These are phyloP conservation scores for Plectropomus leopardus DNA, from an alignment of 2,113 vertebrate species.

Conservation along the genomic window DNA sequence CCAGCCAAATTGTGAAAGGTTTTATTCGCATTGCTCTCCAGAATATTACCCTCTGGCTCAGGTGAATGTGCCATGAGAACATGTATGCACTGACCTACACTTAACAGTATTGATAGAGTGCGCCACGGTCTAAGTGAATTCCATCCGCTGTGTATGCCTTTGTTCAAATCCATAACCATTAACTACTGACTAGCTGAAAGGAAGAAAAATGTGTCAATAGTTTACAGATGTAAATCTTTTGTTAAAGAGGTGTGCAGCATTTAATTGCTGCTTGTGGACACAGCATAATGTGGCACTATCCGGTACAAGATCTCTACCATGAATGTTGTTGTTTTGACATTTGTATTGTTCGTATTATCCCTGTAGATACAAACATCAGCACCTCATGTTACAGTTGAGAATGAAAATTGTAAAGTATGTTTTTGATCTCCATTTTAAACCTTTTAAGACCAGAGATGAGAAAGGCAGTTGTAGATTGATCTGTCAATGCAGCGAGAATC, in stretches of 20 bases:
- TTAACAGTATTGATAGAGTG: not conserved
- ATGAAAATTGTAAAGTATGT: not conserved
- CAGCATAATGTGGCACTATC: too few relatives aligned
- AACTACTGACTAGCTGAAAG: not conserved
- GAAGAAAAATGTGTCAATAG: not conserved
- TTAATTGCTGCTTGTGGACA: too few relatives aligned
- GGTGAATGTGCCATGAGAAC: not conserved
- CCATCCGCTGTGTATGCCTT: not conserved
- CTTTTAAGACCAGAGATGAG: not conserved
- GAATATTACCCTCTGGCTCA: not conserved
- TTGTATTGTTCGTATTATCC: too few relatives aligned
- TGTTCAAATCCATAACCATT: not conserved
- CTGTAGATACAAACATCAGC: not conserved
- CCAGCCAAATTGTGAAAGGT: not conserved
- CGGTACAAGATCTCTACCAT: too few relatives aligned
- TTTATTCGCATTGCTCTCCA: not conserved
- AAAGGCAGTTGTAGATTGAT: not conserved
- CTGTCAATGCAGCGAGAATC: not conserved
- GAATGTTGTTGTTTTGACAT: too few relatives aligned
- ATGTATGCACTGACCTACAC: conserved; percentile 2
- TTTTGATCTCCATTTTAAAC: not conserved
- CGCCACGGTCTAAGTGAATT: not conserved
- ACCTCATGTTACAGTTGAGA: not conserved
- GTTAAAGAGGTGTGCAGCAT: too few relatives aligned
- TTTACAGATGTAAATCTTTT: too few relatives aligned